phyloP scores from a whole-genome alignment of 2,888 invertebrate species.

The Agelastica alni region DNA sequence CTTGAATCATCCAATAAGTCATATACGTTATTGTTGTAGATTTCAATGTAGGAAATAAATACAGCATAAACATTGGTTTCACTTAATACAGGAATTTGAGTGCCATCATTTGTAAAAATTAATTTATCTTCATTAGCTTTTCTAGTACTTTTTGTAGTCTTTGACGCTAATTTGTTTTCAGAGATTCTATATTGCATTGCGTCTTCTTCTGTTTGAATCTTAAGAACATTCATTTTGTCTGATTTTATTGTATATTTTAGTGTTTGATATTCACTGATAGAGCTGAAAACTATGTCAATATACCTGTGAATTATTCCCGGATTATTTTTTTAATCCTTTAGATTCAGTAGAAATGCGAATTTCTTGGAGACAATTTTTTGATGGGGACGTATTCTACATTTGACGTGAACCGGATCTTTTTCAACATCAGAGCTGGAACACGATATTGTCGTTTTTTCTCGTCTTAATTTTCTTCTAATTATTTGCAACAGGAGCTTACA shows the following conservation, averaged over 20 bases:
- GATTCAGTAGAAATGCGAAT: constrained; percentile 53
- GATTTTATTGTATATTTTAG: too few species aligned
- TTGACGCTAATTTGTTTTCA: constrained; percentile 35
- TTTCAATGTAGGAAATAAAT: constrained; percentile 93
- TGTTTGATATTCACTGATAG: too few species aligned
- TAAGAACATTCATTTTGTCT: too few species aligned
- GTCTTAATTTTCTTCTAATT: constrained; percentile 42
- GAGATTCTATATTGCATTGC: constrained; percentile 70
- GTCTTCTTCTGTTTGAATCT: constrained; percentile 85
- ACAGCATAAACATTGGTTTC: too few species aligned
- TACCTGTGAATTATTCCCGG: too few species aligned
- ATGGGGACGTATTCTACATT: constrained; percentile 82
- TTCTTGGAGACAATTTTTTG: too few species aligned
- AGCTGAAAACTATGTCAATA: too few species aligned
- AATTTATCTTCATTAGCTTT: too few species aligned
- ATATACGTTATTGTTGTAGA: constrained; percentile 95
- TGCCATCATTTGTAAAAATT: too few species aligned
- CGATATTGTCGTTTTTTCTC: constrained; percentile 49
- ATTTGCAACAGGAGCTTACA: too few species aligned
- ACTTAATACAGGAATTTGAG: too few species aligned
- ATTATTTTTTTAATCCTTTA: constrained; percentile 57
- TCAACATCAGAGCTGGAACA: constrained; percentile 41
- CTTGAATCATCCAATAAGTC: constrained; percentile 87
- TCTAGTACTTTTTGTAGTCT: too few species aligned
- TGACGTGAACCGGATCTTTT: constrained; percentile 83